A percentile compares a stretch with the other conserved stretches of the same genome.
These are phyloP conservation scores for Carposina sasakii DNA, from an alignment of 1,140 invertebrate genomes.

Conservation along the genomic window DNA sequence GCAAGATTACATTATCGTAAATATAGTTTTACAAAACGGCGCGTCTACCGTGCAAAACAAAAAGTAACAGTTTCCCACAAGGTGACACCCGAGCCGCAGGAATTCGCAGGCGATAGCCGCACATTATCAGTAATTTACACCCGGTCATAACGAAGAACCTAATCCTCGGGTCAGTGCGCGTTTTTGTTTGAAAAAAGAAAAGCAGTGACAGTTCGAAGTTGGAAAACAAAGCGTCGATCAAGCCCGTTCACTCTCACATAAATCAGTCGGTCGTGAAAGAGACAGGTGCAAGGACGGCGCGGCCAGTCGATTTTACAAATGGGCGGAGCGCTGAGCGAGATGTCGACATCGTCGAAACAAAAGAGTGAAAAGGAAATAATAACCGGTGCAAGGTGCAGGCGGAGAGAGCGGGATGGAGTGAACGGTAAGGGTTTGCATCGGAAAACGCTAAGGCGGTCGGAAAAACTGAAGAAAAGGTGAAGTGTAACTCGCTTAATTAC, in stretches of 20 bases:
- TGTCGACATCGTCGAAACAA: conserved; percentile 61
- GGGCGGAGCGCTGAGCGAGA: conserved; percentile 62
- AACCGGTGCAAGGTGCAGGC: conserved; percentile 52
- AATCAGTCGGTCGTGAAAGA: conserved; percentile 65
- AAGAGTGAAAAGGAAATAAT: conserved; percentile 68
- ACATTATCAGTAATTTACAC: conserved; percentile 64
- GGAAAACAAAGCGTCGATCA: conserved; percentile 57
- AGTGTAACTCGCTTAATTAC: conserved; percentile 34
- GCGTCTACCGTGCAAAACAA: conserved; percentile 35
- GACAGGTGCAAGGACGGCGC: conserved; percentile 57
- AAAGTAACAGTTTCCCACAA: conserved; percentile 36
- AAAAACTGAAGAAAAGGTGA: conserved; percentile 62
- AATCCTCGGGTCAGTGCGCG: conserved; percentile 33
- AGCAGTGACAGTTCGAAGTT: conserved; percentile 27
- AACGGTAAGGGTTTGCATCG: conserved; percentile 45
- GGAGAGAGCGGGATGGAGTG: conserved; percentile 46
- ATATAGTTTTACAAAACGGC: conserved; percentile 54
- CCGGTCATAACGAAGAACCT: conserved; percentile 35
- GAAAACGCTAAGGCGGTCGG: conserved; percentile 55
- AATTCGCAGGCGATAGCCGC: conserved; percentile 44
- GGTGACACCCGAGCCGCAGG: conserved; percentile 40
- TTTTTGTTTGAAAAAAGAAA: conserved; percentile 36
- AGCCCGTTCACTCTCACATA: conserved; percentile 67
- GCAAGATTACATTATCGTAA: conserved; percentile 58
- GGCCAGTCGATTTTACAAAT: conserved; percentile 68